Evolutionary conservation across 2,797 vertebrate genomes (phyloP).

Genomic region (Pseudochromis fuscus): DNA sequence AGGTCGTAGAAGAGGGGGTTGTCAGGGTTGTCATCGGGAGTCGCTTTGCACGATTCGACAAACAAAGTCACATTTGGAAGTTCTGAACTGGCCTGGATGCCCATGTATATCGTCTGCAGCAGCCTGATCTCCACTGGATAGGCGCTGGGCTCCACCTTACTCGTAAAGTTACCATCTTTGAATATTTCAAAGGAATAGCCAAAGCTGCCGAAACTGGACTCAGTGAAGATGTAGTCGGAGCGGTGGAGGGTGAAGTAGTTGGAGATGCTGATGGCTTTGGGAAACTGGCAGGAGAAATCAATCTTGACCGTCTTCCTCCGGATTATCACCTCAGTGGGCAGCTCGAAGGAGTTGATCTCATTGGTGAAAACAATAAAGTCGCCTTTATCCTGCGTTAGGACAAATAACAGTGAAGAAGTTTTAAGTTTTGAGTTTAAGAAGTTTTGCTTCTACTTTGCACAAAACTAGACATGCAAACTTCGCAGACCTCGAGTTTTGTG

Average conservation of each 20-base stretch:
- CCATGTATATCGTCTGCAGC: conserved; percentile 75
- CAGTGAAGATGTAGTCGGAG: conserved; percentile 79
- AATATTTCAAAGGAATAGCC: conserved; percentile 78
- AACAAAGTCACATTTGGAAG: conserved; percentile 76
- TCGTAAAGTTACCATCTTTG: conserved; percentile 60
- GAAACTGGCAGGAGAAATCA: conserved; percentile 76
- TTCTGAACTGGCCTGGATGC: conserved; percentile 76
- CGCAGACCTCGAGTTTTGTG: conserved; percentile 76
- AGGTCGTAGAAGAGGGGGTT: conserved; percentile 76
- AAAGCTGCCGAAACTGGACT: conserved; percentile 82
- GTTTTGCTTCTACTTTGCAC: too few species aligned
- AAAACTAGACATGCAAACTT: too few species aligned
- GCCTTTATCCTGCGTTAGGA: conserved; percentile 69
- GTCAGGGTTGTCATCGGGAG: conserved; percentile 74
- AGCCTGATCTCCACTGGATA: conserved; percentile 81
- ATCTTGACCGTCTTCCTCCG: conserved; percentile 69
- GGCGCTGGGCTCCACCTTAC: conserved; percentile 43
- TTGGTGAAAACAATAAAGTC: conserved; percentile 78
- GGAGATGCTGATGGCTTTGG: conserved; percentile 73
- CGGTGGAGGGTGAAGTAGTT: conserved; percentile 68
- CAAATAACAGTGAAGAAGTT: conserved; percentile 1
- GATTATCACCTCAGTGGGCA: conserved; percentile 61
- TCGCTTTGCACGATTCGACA: conserved; percentile 84
- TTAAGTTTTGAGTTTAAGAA: too few species aligned
- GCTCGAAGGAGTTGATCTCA: conserved; percentile 74